Base-by-base conservation (phyloP, 1,140 invertebrate species). In the Leptinotarsa texana region DNA sequence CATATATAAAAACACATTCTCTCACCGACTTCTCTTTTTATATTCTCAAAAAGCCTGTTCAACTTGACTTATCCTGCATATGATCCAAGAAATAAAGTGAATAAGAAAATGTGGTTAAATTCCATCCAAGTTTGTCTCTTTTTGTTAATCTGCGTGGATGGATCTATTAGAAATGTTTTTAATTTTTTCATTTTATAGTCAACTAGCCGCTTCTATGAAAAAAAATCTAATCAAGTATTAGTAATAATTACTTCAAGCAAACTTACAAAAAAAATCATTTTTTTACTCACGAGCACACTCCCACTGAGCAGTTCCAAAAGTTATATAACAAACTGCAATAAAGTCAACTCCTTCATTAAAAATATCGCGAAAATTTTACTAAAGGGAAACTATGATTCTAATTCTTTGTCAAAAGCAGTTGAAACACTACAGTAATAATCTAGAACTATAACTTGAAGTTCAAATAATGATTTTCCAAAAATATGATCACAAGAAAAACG, bases 241-340 rank as follows among this genome's bases (percentile, higher is more conserved):
- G 76, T 73, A 72, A 72, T 72, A 62, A 72, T 61, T 62, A 73
- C 71, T 73, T 75, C 72, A 63, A 74, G 74, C 71, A 73, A 78
- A 77, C 75, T 74, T 78, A 71, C 76, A 75, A 51, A 79, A 72
- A 74, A 57, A 71, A 67, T 68, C 17, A 63, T 49, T 57, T 57
- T 74, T 75, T 78, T 81, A 81, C 80, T 81, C 80, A 81, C 80
- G 80, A 74, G 80, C 80, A 81, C 80, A 81, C 69, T 77, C 74
- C 80, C 80, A 81, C 75, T 80, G 78, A 65, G 77, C 57, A 77
- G 74, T 76, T 80, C 78, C 80, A 74, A 81, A 81, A 80, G 74
- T 74, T 77, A 81, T 74, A 75, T 80, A 78, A 81, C 74, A 81
- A 63, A 80, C 80, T 81, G 80, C 75, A 81, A 81, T 78, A 80